Evolutionary conservation across 2,888 invertebrate species (phyloP), one percentile per base, ranked within the genome.

Genomic region (Phragmatobia fuliginosa): DNA sequence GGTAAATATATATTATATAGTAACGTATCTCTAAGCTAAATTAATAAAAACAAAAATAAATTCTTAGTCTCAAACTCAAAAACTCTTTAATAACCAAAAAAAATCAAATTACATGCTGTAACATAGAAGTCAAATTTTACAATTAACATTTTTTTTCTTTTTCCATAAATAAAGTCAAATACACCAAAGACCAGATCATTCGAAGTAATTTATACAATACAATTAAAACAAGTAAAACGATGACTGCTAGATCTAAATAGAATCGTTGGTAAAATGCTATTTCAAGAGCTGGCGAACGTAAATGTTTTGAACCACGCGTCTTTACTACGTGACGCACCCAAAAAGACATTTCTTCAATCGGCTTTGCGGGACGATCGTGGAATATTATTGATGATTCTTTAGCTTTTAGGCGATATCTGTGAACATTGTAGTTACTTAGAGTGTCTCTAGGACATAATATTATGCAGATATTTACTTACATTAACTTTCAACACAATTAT

Each of bases 211-310:
- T 41, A n/a, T 56, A 21, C 0, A 68, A 56, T 49, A 41, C 16
- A 28, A 63, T 7, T 18, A 68, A 10, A 7, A 38, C 28, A 10
- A 61, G 16, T 56, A 69, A 16, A 5, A 69, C 7, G 21, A 62
- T 18, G 31, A 25, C 61, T 56, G 52, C 38, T 41, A 69, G 41
- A 70, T 91, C 89, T 5, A 90, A 74, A 66, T 87, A 90, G n/a
- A 82, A 58, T 73, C 86, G 88, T 83, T 89, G 88, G 81, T 89
- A 89, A 80, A 84, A 84, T 45, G 87, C 83, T 25, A 87, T 70
- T 60, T 72, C 25, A 4, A 89, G 81, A 0, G 87, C 89, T 0
- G 82, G 83, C 0, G 90, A 88, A 63, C 87, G 87, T 5, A 90
- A 83, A 75, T 90, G 87, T 2, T 73, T 79, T 0, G 90, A 90